phyloP scores from a whole-genome alignment of 2,113 vertebrate genomes.

The Orthonyx spaldingii region DNA sequence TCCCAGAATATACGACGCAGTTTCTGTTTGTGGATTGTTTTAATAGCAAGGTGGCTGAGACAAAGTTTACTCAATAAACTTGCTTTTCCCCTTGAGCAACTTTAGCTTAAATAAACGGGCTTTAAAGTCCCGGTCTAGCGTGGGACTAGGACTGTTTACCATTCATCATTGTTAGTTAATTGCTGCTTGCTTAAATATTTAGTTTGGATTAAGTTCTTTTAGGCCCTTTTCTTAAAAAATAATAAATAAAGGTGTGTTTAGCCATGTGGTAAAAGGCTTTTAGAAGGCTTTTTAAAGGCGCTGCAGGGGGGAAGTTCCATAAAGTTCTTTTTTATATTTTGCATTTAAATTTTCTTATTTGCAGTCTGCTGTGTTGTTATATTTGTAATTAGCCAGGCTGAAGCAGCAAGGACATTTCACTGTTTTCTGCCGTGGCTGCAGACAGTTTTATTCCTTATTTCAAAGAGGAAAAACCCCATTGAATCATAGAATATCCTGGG shows the following conservation, averaged over 20 bases:
- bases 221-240: neutral
- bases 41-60: neutral
- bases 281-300: neutral
- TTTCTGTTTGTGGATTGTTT: neutral
- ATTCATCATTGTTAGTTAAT: slow-evolving; percentile 38
- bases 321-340: neutral
- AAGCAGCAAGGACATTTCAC: neutral
- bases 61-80: slow-evolving; percentile 41
- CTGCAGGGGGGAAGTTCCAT: neutral
- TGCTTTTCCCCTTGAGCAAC: slow-evolving; percentile 28
- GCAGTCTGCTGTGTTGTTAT: neutral
- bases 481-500: neutral
- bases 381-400: neutral
- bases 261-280: neutral
- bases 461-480: neutral
- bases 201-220: slow-evolving; percentile 22
- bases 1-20: neutral
- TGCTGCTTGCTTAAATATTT: slow-evolving; percentile 49
- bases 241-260: slow-evolving; percentile 44
- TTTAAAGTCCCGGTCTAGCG: neutral
- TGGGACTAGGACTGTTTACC: slow-evolving; percentile 11
- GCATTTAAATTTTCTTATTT: neutral
- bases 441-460: neutral
- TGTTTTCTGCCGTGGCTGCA: neutral
- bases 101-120: slow-evolving; percentile 25